These are phyloP conservation scores for Siderastrea siderea DNA, from an alignment of 92 coral and sea anemone genomes.

Conservation along the genomic window DNA sequence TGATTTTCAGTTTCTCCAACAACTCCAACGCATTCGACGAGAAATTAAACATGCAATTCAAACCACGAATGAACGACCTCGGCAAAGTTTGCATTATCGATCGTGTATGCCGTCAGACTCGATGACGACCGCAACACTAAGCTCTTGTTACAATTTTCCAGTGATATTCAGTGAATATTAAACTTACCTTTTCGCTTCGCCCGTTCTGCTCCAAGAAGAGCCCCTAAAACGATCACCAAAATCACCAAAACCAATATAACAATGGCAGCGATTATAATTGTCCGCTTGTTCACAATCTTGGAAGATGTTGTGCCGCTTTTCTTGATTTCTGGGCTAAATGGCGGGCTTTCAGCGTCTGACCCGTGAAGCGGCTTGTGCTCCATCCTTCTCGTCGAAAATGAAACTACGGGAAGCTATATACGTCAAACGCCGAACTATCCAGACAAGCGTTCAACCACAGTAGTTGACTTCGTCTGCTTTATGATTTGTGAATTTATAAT, in stretches of 20 bases:
- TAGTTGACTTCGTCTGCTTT: not conserved
- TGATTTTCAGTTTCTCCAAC: no score
- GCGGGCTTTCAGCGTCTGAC: slow-evolving; percentile 16
- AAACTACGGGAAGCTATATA: not conserved
- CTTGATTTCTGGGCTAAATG: not conserved
- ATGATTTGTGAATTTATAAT: not conserved
- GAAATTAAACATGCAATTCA: no score
- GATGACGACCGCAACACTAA: not conserved
- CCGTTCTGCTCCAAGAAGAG: slow-evolving; percentile 50
- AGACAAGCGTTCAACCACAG: not conserved
- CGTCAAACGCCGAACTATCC: not conserved
- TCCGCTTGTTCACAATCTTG: slow-evolving; percentile 38
- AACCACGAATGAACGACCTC: no score
- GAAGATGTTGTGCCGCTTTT: not conserved
- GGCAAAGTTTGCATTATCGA: no score
- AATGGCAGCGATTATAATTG: slow-evolving; percentile 38
- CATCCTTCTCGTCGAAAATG: not conserved
- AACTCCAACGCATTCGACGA: no score
- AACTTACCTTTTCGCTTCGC: slow-evolving; percentile 56
- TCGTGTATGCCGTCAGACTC: no score
- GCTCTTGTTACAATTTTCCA: not conserved
- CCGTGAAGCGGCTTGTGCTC: slow-evolving; percentile 12
- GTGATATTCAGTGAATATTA: no score
- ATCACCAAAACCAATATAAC: slow-evolving; percentile 49
- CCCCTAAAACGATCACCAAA: slow-evolving; percentile 60